Percentiles rank a stretch among this genome's conserved stretches.
Conservation (phyloP, 1,140 invertebrate species). For the Phenacoccus solenopsis region DNA sequence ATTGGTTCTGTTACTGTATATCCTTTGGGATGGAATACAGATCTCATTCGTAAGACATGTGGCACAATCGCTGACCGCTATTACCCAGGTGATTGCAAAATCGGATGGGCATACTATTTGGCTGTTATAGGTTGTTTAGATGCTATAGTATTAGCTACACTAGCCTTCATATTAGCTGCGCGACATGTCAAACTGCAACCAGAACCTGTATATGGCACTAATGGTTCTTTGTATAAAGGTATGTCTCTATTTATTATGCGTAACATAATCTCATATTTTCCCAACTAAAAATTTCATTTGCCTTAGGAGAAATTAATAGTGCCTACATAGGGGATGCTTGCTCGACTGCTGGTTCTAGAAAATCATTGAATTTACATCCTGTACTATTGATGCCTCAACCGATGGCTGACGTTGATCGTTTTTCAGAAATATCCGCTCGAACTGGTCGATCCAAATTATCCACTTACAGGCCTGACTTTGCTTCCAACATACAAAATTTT, state of each 20-base stretch:
- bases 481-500: conserved; percentile 45
- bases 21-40: conserved; percentile 83
- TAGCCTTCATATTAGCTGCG: conserved; percentile 88
- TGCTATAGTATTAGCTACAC: conserved; percentile 69
- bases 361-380: conserved; percentile 72
- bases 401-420: conserved; percentile 44
- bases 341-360: conserved; percentile 66
- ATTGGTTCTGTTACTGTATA: conserved; percentile 74
- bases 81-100: conserved; percentile 62
- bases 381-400: conserved; percentile 62
- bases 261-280: background rate
- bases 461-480: conserved; percentile 39
- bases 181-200: conserved; percentile 71
- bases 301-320: conserved; percentile 75
- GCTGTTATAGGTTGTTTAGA: conserved; percentile 86
- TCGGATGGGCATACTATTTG: conserved; percentile 90
- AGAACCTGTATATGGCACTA: conserved; percentile 53
- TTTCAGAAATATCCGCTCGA: conserved; percentile 60
- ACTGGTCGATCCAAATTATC: conserved; percentile 41
- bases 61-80: conserved; percentile 64
- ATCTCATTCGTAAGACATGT: conserved; percentile 70
- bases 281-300: conserved; percentile 27
- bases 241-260: background rate
- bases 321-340: conserved; percentile 67
- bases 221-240: conserved; percentile 25